A percentile compares a stretch with the other conserved stretches of the same genome.
These are phyloP conservation scores for Drepanosiphum platanoidis DNA, from an alignment of 2,888 invertebrate genomes.

Conservation along the genomic window DNA sequence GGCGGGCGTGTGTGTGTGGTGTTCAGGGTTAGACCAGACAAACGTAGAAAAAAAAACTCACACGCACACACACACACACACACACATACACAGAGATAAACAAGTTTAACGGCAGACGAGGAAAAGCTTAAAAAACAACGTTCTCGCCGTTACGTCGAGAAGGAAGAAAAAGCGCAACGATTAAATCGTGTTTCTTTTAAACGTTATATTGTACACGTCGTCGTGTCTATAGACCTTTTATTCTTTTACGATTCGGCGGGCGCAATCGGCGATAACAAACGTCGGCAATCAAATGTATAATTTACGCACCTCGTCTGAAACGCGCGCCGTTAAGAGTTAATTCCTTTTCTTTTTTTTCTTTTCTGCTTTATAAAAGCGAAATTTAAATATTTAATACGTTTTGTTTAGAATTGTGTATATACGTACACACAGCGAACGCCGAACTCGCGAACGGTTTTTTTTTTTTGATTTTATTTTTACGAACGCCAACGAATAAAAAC, in stretches of 20 bases:
- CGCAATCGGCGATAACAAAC: not conserved
- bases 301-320: not conserved
- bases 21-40: slow-evolving; percentile 52
- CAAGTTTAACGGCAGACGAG: slow-evolving; percentile 36
- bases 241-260: not conserved
- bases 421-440: not conserved
- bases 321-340: not conserved
- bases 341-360: no score
- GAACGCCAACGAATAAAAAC: not conserved
- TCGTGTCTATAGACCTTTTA: not conserved
- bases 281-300: not conserved
- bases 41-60: slow-evolving; percentile 40
- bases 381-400: slow-evolving; percentile 9
- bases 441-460: not conserved
- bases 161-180: not conserved
- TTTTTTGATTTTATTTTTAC: not conserved
- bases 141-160: not conserved
- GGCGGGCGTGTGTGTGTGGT: slow-evolving; percentile 3
- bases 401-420: not conserved
- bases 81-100: slow-evolving; percentile 42
- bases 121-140: slow-evolving; percentile 18
- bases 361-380: not conserved
- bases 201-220: not conserved
- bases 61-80: no score
- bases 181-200: slow-evolving; percentile 5